Base-by-base conservation (phyloP, 2,797 vertebrate genomes). In the Dermochelys coriacea region DNA sequence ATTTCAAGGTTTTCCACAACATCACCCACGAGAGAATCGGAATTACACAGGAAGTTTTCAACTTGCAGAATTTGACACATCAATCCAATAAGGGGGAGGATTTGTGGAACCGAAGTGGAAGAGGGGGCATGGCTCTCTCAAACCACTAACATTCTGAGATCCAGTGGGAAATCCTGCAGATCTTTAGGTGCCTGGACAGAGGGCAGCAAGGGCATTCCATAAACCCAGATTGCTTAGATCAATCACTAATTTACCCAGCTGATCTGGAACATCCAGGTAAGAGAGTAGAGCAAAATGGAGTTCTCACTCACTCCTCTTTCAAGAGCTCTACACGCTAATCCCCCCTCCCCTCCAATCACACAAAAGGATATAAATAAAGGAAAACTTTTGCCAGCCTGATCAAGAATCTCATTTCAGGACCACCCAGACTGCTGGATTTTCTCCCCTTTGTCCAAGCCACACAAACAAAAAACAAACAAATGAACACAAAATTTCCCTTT, bases 381-480 rank as follows among this genome's bases (percentile, higher is more conserved):
- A 50, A 89, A 87, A 18, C 31, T 88, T 95, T 91, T 88, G 61
- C 94, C 85, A 85, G 14, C 79, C 94, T 88, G 92, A 95, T 37
- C 85, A 95, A 79, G 91, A 94, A 95, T 96, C 82, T 31, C 85
- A 87, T 86, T 90, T 91, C 83, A 93, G 47, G 96, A 95, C 97
- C 97, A 98, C 96, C 95, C 97, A 97, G 88, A 89, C 82, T 79
- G 96, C 78, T 95, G 83, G 84, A 71, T 96, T 96, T 95, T 89
- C 77, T 95, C 92, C 81, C 85, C 74, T 90, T 90, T 93, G 91
- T 94, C 93, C 94, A 97, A 97, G 94, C 85, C 88, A 94, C 94
- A 97, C 95, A 95, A 97, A 97, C 95, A 96, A 96, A n/a, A 97
- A 96, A 96, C 95, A 96, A 97, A 96, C 92, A 97, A 96, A 94